phyloP scores from a whole-genome alignment of 1,140 invertebrate genomes.

The Drosophila pruinosa region DNA sequence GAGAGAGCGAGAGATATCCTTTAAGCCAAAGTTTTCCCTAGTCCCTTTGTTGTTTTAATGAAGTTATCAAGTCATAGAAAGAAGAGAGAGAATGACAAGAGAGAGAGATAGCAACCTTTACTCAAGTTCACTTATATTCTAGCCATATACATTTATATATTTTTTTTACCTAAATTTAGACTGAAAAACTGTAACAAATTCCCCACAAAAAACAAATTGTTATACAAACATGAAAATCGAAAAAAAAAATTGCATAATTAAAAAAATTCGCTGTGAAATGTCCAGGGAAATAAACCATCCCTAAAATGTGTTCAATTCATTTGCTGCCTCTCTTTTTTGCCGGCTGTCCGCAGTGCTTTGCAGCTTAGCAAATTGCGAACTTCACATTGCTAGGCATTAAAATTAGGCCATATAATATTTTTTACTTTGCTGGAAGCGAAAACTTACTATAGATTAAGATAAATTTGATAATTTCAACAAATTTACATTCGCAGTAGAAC shows the following conservation, averaged over 20 bases:
- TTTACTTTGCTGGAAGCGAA: too few relatives aligned
- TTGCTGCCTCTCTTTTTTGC: constrained; percentile 14
- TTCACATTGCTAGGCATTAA: too few relatives aligned
- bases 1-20: neutral
- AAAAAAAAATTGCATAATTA: neutral
- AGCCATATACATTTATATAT: too few relatives aligned
- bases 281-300: neutral
- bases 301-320: constrained; percentile 30
- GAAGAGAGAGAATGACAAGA: neutral
- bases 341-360: neutral
- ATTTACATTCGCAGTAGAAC: too few relatives aligned
- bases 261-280: constrained; percentile 11
- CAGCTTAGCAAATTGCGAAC: neutral
- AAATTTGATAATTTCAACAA: too few relatives aligned
- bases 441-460: too few relatives aligned
- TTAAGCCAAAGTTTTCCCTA: neutral
- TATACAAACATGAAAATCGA: neutral
- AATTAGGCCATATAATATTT: too few relatives aligned
- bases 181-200: neutral
- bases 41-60: neutral
- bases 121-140: neutral
- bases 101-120: neutral
- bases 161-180: neutral
- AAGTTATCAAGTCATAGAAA: too few relatives aligned
- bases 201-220: neutral